Evolutionary conservation across 2,888 invertebrate genomes (phyloP).

Genomic region (Xanthorhoe spadicearia): DNA sequence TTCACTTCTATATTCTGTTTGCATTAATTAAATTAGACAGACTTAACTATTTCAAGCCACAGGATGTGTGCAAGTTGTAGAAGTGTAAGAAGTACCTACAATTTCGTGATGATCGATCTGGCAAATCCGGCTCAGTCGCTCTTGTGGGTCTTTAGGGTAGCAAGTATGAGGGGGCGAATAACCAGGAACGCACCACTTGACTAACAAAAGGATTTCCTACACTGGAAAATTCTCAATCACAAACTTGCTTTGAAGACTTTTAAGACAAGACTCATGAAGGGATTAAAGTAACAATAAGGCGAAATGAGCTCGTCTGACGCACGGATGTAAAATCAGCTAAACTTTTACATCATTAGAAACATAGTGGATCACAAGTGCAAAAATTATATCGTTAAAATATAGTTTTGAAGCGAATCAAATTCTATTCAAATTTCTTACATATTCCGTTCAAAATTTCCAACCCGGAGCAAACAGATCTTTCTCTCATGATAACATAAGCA

Average conservation of each 20-base stretch:
- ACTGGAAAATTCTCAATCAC: constrained; percentile 64
- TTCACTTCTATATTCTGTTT: background rate
- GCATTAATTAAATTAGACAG: background rate
- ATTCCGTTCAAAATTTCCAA: background rate
- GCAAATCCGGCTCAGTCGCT: constrained; percentile 71
- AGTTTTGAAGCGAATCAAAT: background rate
- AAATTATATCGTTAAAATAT: background rate
- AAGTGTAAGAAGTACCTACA: constrained; percentile 54
- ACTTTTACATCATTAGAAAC: constrained; percentile 45
- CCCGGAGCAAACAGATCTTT: background rate
- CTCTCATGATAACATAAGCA: constrained; percentile 5
- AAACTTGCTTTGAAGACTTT: constrained; percentile 48
- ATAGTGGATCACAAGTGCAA: background rate
- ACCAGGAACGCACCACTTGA: constrained; percentile 59
- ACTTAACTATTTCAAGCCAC: background rate
- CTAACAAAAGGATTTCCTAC: constrained; percentile 68
- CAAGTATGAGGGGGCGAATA: constrained; percentile 58
- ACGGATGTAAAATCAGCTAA: constrained; percentile 49
- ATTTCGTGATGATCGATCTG: constrained; percentile 65
- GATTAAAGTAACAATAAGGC: constrained; percentile 26
- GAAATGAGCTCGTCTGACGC: constrained; percentile 15
- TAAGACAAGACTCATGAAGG: constrained; percentile 37
- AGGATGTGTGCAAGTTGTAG: constrained; percentile 41
- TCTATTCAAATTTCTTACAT: background rate
- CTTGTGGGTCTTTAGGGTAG: constrained; percentile 59